A percentile compares a stretch with the other conserved stretches of the same genome.
Conservation (phyloP, 2,797 vertebrate genomes). For the Gadopsis marmoratus region DNA sequence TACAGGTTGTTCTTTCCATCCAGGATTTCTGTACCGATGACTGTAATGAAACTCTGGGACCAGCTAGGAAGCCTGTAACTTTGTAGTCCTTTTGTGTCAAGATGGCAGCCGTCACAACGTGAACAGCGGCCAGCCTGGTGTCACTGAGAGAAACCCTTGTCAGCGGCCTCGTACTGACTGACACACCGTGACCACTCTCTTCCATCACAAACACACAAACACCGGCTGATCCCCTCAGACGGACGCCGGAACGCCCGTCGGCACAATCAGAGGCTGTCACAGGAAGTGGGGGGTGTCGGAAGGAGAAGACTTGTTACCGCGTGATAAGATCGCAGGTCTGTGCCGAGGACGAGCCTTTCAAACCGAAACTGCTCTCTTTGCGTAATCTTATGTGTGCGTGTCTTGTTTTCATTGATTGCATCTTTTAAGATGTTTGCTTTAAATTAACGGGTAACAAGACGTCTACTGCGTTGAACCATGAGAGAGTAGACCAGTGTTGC, state of each 20-base stretch:
- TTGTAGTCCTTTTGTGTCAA: background rate
- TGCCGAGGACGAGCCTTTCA: background rate
- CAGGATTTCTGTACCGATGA: background rate
- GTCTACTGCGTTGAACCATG: background rate
- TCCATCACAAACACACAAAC: constrained; percentile 57
- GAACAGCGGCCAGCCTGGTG: background rate
- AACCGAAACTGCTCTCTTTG: background rate
- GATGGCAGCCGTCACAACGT: background rate
- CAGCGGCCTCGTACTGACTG: constrained; percentile 29
- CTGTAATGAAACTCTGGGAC: background rate
- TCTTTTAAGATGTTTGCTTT: background rate
- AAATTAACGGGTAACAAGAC: background rate
- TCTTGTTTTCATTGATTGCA: background rate
- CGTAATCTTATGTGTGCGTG: background rate
- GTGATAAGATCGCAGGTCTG: constrained; percentile 16
- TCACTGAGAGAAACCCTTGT: background rate
- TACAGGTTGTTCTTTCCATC: background rate
- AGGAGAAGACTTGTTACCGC: constrained; percentile 20
- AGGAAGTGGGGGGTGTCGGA: constrained; percentile 27
- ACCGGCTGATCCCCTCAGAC: constrained; percentile 39
- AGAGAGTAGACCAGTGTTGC: background rate
- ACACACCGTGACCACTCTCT: constrained; percentile 51
- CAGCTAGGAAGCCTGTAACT: background rate
- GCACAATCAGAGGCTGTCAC: constrained; percentile 54
- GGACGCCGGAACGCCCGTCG: constrained; percentile 29